Conservation (phyloP, 2,113 vertebrate species). For the Daubentonia madagascariensis region DNA sequence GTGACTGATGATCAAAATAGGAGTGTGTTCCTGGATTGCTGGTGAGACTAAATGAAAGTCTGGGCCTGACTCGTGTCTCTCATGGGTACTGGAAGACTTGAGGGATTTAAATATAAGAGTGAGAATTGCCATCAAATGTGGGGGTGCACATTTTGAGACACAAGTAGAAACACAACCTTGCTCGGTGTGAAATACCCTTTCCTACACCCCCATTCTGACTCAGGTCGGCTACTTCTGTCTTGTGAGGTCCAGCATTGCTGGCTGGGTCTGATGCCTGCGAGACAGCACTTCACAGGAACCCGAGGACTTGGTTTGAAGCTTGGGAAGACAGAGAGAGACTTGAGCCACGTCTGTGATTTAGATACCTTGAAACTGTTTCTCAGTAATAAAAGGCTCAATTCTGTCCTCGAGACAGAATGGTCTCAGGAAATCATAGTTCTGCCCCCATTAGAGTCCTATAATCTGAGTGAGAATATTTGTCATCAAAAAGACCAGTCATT, state of each 20-base stretch:
- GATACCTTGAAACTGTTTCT: not conserved
- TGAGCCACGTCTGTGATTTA: not conserved
- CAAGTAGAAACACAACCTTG: rapidly evolving
- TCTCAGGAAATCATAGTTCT: not conserved
- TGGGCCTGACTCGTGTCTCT: not conserved
- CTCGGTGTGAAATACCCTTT: rapidly evolving
- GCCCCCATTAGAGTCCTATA: rapidly evolving
- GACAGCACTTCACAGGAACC: rapidly evolving
- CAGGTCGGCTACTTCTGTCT: rapidly evolving
- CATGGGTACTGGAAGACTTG: rapidly evolving
- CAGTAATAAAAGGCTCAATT: not conserved
- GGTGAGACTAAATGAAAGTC: rapidly evolving
- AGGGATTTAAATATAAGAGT: not conserved
- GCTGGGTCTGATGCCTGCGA: not conserved
- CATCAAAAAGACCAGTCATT: not conserved
- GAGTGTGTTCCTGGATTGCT: rapidly evolving
- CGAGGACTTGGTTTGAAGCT: rapidly evolving
- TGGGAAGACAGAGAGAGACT: too few species aligned
- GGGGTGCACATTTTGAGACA: rapidly evolving
- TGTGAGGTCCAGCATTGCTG: rapidly evolving
- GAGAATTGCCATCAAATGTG: too few species aligned
- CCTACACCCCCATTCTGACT: rapidly evolving
- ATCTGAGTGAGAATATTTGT: not conserved
- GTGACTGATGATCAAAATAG: rapidly evolving
- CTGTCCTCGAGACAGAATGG: not conserved